Evolutionary conservation across 2,797 vertebrate species (phyloP).

Genomic region (Huso huso): DNA sequence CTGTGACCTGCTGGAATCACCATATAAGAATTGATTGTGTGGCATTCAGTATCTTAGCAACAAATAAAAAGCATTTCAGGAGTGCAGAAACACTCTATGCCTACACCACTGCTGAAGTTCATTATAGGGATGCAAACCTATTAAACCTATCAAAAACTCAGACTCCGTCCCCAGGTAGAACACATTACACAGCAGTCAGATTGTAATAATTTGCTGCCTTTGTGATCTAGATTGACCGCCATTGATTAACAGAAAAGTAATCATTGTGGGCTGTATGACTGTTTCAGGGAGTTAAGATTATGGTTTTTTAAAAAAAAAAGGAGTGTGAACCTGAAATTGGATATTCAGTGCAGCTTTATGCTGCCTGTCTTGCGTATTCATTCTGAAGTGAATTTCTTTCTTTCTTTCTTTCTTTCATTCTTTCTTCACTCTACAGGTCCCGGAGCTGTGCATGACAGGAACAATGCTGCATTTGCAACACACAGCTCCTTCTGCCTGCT

Average conservation of each 20-base stretch:
- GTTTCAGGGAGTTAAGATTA: too few relatives aligned
- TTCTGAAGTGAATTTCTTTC: slow-evolving; percentile 9
- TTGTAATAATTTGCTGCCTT: too few relatives aligned
- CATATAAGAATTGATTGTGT: background rate
- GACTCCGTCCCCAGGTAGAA: background rate
- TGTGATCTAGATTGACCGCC: too few relatives aligned
- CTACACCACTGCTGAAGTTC: too few relatives aligned
- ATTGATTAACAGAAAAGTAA: too few relatives aligned
- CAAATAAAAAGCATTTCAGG: background rate
- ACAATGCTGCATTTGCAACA: slow-evolving; percentile 58
- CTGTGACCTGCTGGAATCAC: too few relatives aligned
- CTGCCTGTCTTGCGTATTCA: background rate
- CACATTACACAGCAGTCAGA: background rate
- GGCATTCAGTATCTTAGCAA: background rate
- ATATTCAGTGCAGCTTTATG: background rate
- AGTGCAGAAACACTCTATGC: too few relatives aligned
- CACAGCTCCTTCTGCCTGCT: slow-evolving; percentile 59
- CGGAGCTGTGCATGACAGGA: slow-evolving; percentile 83
- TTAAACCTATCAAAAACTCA: too few relatives aligned
- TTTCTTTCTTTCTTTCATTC: slow-evolving; percentile 19
- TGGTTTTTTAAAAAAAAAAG: too few relatives aligned
- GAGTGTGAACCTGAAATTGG: background rate
- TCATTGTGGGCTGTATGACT: too few relatives aligned
- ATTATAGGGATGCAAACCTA: too few relatives aligned
- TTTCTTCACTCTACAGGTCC: slow-evolving; percentile 61